Evolutionary conservation across 92 coral and sea anemone species (phyloP).

Genomic region (Epizoanthus stellaris): DNA sequence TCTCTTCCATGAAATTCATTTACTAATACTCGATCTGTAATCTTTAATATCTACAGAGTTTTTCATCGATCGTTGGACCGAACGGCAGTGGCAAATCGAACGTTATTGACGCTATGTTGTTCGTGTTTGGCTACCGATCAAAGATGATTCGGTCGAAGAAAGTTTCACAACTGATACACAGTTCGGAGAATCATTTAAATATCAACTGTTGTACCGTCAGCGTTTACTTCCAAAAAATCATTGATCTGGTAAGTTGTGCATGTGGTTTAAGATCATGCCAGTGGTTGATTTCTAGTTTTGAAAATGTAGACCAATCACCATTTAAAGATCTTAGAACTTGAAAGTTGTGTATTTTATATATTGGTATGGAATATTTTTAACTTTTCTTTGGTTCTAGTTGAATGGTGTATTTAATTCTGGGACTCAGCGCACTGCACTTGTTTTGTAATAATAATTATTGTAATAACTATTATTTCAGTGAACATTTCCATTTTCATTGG

Average conservation of each 20-base stretch:
- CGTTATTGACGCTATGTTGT: conserved; percentile 97
- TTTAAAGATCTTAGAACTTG: no score
- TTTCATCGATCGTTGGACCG: conserved; percentile 98
- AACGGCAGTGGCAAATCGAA: conserved; percentile 99
- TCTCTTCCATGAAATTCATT: not conserved
- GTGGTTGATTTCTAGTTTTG: no score
- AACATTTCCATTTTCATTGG: no score
- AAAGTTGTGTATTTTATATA: no score
- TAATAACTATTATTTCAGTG: no score
- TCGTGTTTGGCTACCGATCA: conserved; percentile 98
- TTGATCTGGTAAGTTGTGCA: conserved; percentile 93
- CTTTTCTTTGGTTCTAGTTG: no score
- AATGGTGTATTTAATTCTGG: no score
- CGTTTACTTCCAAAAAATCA: conserved; percentile 90
- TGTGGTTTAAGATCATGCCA: not conserved
- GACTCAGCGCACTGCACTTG: no score
- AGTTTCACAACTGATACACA: conserved; percentile 95
- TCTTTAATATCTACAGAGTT: conserved; percentile 67
- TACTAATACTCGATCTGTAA: not conserved
- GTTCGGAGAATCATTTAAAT: conserved; percentile 87
- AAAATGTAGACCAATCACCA: no score
- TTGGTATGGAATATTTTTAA: no score
- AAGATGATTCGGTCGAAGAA: conserved; percentile 97
- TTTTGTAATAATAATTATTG: no score
- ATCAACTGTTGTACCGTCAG: conserved; percentile 88